Evolutionary conservation across 2,888 invertebrate genomes (phyloP).

Genomic region (Cephus nigrinus): DNA sequence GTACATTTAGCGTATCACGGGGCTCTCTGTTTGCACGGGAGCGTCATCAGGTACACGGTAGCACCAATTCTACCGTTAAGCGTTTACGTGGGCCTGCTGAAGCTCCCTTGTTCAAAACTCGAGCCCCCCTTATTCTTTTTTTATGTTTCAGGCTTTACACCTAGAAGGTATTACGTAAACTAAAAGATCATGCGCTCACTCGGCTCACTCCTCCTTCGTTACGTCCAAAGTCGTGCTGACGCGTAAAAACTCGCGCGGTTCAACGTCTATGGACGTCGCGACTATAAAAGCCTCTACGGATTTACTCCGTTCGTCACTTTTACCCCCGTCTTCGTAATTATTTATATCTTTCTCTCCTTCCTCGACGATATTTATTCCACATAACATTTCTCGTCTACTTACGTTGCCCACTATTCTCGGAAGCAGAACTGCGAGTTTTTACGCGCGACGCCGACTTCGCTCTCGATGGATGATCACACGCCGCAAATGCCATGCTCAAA

Average conservation of each 20-base stretch:
- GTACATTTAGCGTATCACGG: background rate
- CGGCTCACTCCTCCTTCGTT: slow-evolving; percentile 30
- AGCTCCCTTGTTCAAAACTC: background rate
- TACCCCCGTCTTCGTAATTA: background rate
- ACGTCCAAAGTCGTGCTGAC: slow-evolving; percentile 13
- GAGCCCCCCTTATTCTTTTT: background rate
- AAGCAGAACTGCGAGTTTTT: background rate
- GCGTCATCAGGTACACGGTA: background rate
- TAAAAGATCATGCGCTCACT: slow-evolving; percentile 54
- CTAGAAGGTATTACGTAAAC: slow-evolving; percentile 41
- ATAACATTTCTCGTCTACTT: background rate
- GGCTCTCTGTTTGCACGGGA: background rate
- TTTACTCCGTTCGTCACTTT: background rate
- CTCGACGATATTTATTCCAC: background rate
- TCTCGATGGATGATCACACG: slow-evolving; percentile 38
- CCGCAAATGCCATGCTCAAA: slow-evolving; percentile 58
- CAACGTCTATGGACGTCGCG: background rate
- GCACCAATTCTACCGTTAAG: background rate
- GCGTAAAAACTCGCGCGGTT: slow-evolving; percentile 26
- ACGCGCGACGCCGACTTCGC: slow-evolving; percentile 2
- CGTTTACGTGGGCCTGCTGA: background rate
- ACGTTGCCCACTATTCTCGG: background rate
- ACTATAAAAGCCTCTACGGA: background rate
- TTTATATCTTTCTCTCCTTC: background rate
- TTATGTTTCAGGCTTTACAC: slow-evolving; percentile 29